Evolutionary conservation across 2,113 vertebrate genomes (phyloP).

Genomic region (Triplophysa rosa): DNA sequence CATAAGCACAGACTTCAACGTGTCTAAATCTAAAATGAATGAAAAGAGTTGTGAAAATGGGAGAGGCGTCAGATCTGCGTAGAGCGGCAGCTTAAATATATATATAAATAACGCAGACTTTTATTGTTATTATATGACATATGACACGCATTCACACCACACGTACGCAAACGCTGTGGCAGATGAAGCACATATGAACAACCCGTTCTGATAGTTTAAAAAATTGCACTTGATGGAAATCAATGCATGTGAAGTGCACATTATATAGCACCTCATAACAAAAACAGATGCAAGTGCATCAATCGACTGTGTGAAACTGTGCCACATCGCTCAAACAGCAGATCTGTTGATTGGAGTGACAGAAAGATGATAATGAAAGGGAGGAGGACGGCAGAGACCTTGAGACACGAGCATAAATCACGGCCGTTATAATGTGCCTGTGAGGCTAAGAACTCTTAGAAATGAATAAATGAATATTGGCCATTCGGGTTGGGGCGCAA

Average conservation of each 20-base stretch:
- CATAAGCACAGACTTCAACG: too few species aligned
- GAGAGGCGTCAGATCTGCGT: too few species aligned
- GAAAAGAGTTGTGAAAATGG: too few species aligned
- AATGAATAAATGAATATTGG: conserved; percentile 35
- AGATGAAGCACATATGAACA: background rate
- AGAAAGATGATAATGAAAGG: conserved; percentile 46
- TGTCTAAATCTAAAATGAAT: too few species aligned
- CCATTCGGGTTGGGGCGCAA: background rate
- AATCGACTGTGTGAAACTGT: conserved; percentile 4
- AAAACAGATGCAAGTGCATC: conserved; percentile 25
- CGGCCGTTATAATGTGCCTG: conserved; percentile 5
- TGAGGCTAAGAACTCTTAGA: conserved; percentile 36
- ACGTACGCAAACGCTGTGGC: background rate
- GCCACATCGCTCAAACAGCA: conserved; percentile 32
- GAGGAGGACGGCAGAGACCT: conserved; percentile 20
- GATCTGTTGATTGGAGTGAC: conserved; percentile 41
- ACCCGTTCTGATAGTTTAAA: conserved; percentile 18
- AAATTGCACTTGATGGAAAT: conserved; percentile 24
- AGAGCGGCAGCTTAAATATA: too few species aligned
- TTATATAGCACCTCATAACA: conserved; percentile 15
- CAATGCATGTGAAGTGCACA: conserved; percentile 6
- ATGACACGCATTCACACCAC: background rate
- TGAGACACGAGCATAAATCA: conserved; percentile 42
- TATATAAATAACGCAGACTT: too few species aligned
- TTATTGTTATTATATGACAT: too few species aligned